Evolutionary conservation across 2,797 vertebrate genomes (phyloP).

Genomic region (Epinephelus coioides): DNA sequence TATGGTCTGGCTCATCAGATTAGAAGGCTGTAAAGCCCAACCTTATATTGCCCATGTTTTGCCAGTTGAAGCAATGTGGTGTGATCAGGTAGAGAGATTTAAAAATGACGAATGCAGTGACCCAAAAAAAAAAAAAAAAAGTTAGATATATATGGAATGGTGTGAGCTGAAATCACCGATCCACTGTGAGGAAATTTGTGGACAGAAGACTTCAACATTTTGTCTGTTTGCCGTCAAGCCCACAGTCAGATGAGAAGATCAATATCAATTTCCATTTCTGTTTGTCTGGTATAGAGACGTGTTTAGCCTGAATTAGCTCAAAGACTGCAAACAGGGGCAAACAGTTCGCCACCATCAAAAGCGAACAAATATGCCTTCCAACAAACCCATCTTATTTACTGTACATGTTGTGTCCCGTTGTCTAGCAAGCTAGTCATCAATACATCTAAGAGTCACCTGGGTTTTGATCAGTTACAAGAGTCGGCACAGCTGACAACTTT

Average conservation of each 20-base stretch:
- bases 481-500: constrained; percentile 49
- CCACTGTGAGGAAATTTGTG: neutral
- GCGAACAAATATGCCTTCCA: constrained; percentile 36
- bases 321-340: constrained; percentile 40
- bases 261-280: constrained; percentile 56
- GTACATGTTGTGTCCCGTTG: constrained; percentile 48
- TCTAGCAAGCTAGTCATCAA: constrained; percentile 27
- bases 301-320: constrained; percentile 67
- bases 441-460: constrained; percentile 38
- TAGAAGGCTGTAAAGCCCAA: constrained; percentile 22
- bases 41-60: constrained; percentile 17
- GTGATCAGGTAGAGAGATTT: constrained; percentile 12
- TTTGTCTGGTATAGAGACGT: constrained; percentile 40
- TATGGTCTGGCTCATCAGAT: constrained; percentile 34
- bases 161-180: constrained; percentile 7
- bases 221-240: constrained; percentile 49
- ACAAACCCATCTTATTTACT: constrained; percentile 39
- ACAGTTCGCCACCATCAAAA: constrained; percentile 36
- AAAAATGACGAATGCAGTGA: constrained; percentile 28
- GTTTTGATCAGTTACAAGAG: constrained; percentile 52
- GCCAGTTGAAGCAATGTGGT: constrained; percentile 18
- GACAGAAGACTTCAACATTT: constrained; percentile 29
- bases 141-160: neutral
- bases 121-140: constrained; percentile 26
- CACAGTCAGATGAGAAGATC: constrained; percentile 42